phyloP scores from a whole-genome alignment of 2,888 invertebrate species.

The Morinoia aosen region DNA sequence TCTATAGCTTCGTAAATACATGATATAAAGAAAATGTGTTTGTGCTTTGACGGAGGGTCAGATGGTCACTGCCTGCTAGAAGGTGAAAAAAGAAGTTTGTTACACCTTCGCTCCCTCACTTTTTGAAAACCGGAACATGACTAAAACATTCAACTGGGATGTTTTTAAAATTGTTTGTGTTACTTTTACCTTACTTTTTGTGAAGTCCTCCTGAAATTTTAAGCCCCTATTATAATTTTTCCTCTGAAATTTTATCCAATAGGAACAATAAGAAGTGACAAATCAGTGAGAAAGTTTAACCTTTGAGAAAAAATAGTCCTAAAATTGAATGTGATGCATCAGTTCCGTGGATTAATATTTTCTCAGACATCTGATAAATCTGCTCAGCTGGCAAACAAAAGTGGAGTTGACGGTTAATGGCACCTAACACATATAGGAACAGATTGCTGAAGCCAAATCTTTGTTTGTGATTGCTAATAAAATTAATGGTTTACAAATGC shows the following conservation, averaged over 20 bases:
- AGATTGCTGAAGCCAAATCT: too few relatives aligned
- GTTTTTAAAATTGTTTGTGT: neutral
- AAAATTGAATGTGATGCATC: neutral
- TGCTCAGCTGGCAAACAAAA: neutral
- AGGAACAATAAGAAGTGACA: neutral
- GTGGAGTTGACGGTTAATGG: too few relatives aligned
- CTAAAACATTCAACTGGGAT: neutral
- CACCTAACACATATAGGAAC: too few relatives aligned
- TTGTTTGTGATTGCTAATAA: too few relatives aligned
- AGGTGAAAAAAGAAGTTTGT: neutral
- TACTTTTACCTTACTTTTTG: neutral
- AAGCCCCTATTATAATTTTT: neutral
- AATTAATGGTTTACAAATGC: neutral
- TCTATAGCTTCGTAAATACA: neutral
- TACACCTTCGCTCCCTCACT: neutral
- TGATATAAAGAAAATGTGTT: neutral
- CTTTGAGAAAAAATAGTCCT: neutral
- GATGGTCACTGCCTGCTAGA: neutral
- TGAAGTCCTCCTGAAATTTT: neutral
- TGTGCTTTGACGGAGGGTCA: neutral
- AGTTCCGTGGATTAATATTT: constrained; percentile 18
- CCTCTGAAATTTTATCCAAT: neutral
- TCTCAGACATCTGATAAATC: neutral
- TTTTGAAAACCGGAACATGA: neutral
- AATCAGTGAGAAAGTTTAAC: neutral